Evolutionary conservation across 2,113 vertebrate genomes (phyloP), one percentile per base, ranked within the genome.

Genomic region (Redunca redunca): DNA sequence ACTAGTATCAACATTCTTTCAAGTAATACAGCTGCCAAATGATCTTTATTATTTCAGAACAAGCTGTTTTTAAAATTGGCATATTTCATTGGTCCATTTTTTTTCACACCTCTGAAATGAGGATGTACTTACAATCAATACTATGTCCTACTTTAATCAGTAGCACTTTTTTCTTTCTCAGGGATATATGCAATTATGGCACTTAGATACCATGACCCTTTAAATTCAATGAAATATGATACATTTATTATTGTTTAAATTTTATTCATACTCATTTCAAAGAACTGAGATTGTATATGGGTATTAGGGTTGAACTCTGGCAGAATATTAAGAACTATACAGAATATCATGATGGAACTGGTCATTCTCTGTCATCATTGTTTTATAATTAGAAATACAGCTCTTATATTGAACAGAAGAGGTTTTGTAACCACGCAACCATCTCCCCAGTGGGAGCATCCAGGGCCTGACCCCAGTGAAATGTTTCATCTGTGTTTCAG

Each of bases 371-470:
- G 84, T 95, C 97, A 89, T 96, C 94, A 88, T 96, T 96, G 95
- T 98, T 97, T 95, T 97, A 95, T 97, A 88, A 97, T 97, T 98
- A 97, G 88, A 97, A 98, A 98, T 93, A 0, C 57, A 94, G 98
- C 81, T 93, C 89, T 62, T 40, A 95, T 33, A 87, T 1, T 6
- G 91, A 98, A 98, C 96, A 64, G 96, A 98, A 98, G 83, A 86
- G 64, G 93, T 82, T 91, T 97, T 97, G 90, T 95, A 97, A 97
- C 96, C 5, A 53, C 55, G 94, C 92, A 97, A 94, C 62, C 96
- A 88, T 94, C 95, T 99, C 97, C 58, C 98, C 97, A 88, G 95
- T 93, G 81, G 96, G 93, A 98, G 88, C 40, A 96, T 90, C 84
- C 90, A 94, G 94, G 55, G 57, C 52, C 10, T 53, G 16, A 46